These are phyloP conservation scores for Gobius niger DNA, from an alignment of 2,113 vertebrate species.

Conservation along the genomic window DNA sequence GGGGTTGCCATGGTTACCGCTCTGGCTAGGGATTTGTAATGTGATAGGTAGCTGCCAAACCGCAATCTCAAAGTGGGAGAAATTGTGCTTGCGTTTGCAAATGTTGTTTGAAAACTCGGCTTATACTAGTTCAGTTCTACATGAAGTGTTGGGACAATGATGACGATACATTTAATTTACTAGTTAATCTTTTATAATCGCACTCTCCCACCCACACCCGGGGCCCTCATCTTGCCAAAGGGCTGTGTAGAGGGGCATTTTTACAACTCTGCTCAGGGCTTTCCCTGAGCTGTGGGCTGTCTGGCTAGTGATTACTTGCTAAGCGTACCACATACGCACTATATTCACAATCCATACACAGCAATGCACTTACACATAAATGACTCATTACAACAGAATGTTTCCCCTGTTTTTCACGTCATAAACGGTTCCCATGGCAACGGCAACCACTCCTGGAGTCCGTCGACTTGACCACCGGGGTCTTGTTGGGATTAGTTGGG, in stretches of 20 bases:
- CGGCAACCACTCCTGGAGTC: constrained; percentile 40
- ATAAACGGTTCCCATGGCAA: constrained; percentile 69
- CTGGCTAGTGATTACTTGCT: constrained; percentile 62
- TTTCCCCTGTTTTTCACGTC: constrained; percentile 69
- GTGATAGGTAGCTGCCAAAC: constrained; percentile 75
- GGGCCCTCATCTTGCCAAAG: constrained; percentile 58
- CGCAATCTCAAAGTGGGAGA: constrained; percentile 75
- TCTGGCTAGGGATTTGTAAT: constrained; percentile 78
- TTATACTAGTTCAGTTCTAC: constrained; percentile 36
- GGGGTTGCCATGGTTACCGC: constrained; percentile 76
- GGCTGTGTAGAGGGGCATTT: constrained; percentile 33
- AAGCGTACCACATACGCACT: constrained; percentile 33
- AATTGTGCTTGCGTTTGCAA: constrained; percentile 75
- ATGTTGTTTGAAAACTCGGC: constrained; percentile 68
- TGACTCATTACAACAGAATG: constrained; percentile 68
- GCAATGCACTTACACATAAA: constrained; percentile 39
- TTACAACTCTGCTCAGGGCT: constrained; percentile 67
- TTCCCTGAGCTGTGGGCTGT: constrained; percentile 66
- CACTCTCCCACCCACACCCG: constrained; percentile 63
- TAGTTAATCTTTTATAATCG: background rate
- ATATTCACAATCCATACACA: constrained; percentile 16
- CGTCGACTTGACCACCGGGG: constrained; percentile 59
- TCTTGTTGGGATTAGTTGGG: constrained; percentile 46
- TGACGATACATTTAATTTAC: background rate
- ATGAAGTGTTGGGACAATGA: constrained; percentile 11